Evolutionary conservation across 2,888 invertebrate species (phyloP).

Genomic region (Caradrina clavipalpis): DNA sequence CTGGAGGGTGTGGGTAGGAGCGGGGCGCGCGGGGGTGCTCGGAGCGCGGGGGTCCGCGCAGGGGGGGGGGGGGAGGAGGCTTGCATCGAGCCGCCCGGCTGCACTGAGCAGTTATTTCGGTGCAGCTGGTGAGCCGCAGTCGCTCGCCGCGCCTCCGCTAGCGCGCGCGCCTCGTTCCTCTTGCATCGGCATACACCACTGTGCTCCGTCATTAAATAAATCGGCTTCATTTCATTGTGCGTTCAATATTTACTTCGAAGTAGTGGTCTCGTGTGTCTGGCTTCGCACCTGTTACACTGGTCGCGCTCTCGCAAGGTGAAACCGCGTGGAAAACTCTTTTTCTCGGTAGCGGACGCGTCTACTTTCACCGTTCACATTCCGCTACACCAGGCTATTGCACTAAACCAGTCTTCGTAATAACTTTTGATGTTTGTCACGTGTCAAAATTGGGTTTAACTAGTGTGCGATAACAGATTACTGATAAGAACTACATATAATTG

Average conservation of each 20-base stretch:
- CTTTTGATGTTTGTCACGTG: slow-evolving; percentile 75
- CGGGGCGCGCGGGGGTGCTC: slow-evolving; percentile 41
- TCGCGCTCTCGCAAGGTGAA: slow-evolving; percentile 86
- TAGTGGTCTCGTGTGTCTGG: slow-evolving; percentile 62
- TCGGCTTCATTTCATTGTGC: slow-evolving; percentile 61
- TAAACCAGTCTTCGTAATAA: slow-evolving; percentile 76
- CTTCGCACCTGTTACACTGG: slow-evolving; percentile 80
- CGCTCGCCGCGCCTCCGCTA: slow-evolving; percentile 82
- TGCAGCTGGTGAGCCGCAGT: slow-evolving; percentile 86
- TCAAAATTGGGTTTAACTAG: slow-evolving; percentile 72
- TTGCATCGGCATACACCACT: slow-evolving; percentile 74
- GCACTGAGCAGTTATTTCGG: slow-evolving; percentile 90
- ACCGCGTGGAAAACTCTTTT: slow-evolving; percentile 89
- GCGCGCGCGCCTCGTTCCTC: slow-evolving; percentile 79
- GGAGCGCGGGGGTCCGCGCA: slow-evolving; percentile 50
- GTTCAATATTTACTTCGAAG: slow-evolving; percentile 52
- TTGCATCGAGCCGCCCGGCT: slow-evolving; percentile 88
- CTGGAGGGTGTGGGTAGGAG: slow-evolving; percentile 75
- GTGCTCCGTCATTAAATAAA: slow-evolving; percentile 68
- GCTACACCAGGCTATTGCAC: slow-evolving; percentile 74
- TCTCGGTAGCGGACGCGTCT: slow-evolving; percentile 86
- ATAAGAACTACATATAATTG: slow-evolving; percentile 67
- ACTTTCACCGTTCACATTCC: slow-evolving; percentile 90
- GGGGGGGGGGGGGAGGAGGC: slow-evolving; percentile 65
- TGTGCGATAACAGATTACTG: slow-evolving; percentile 71